A percentile compares a stretch with the other conserved stretches of the same genome.
Conservation (phyloP, 2,113 vertebrate species). For the Lates calcarifer region DNA sequence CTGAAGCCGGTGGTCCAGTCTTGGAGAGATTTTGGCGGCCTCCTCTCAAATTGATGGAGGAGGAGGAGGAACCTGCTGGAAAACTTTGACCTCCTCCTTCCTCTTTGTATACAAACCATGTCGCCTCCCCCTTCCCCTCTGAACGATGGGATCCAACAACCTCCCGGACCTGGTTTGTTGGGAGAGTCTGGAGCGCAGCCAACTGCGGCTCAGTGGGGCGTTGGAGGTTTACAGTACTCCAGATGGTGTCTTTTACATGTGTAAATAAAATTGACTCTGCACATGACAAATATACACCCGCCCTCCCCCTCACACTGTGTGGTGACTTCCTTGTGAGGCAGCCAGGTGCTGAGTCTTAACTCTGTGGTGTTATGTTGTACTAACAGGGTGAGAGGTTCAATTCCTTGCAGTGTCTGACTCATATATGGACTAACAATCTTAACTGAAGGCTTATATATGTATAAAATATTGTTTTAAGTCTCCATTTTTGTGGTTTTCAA, state of each 20-base stretch:
- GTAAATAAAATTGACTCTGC: slow-evolving; percentile 65
- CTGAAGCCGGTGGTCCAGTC: not conserved
- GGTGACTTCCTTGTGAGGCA: not conserved
- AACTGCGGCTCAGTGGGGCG: slow-evolving; percentile 32
- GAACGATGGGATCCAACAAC: slow-evolving; percentile 38
- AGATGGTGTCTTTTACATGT: slow-evolving; percentile 76
- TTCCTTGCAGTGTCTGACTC: too few species aligned
- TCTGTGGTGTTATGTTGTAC: too few species aligned
- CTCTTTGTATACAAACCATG: slow-evolving; percentile 52
- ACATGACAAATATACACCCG: slow-evolving; percentile 30
- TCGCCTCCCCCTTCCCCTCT: slow-evolving; percentile 30
- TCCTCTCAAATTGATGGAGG: slow-evolving; percentile 10
- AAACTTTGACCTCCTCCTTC: slow-evolving; percentile 17
- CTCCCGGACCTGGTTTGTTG: slow-evolving; percentile 50
- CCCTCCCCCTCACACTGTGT: not conserved
- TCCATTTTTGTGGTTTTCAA: not conserved
- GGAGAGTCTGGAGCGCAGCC: slow-evolving; percentile 56
- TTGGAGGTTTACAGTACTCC: slow-evolving; percentile 63
- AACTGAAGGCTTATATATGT: too few species aligned
- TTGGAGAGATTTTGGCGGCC: not conserved
- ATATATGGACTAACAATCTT: too few species aligned
- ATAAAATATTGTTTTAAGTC: not conserved
- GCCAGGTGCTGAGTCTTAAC: slow-evolving; percentile 39
- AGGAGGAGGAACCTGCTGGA: slow-evolving; percentile 33
- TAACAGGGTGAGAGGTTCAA: too few species aligned